Conservation (phyloP, 2,888 invertebrate species). For the Meiosimyza platycephala region DNA sequence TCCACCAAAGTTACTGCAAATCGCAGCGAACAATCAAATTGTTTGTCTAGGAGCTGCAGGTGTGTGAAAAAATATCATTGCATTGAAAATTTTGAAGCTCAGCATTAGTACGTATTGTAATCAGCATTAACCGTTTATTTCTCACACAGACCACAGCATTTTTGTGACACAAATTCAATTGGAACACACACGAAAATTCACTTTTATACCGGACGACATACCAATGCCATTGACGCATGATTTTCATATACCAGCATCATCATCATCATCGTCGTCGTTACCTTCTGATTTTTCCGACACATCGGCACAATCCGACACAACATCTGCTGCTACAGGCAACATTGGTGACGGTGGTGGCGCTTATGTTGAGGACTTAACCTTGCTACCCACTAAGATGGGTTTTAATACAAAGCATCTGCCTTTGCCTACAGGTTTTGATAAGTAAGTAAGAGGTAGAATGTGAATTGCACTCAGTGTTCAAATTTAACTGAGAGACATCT, state of each 20-base stretch:
- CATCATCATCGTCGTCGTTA: slow-evolving; percentile 22
- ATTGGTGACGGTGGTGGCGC: slow-evolving; percentile 29
- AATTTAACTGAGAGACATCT: too few species aligned
- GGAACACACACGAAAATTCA: slow-evolving; percentile 63
- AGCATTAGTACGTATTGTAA: slow-evolving; percentile 8
- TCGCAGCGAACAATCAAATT: slow-evolving; percentile 71
- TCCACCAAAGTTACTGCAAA: slow-evolving; percentile 71
- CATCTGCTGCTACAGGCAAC: slow-evolving; percentile 27
- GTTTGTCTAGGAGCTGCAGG: slow-evolving; percentile 73
- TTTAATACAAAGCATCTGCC: slow-evolving; percentile 47
- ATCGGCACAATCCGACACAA: slow-evolving; percentile 7
- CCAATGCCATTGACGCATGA: slow-evolving; percentile 32
- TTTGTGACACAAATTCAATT: slow-evolving; percentile 64
- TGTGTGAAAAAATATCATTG: slow-evolving; percentile 47
- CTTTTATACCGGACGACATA: slow-evolving; percentile 54
- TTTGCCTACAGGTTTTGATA: slow-evolving; percentile 50
- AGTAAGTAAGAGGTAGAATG: slow-evolving; percentile 48
- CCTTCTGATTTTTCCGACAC: slow-evolving; percentile 22
- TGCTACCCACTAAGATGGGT: slow-evolving; percentile 38
- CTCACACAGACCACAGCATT: slow-evolving; percentile 56
- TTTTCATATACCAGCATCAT: slow-evolving; percentile 23
- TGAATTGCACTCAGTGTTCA: background rate
- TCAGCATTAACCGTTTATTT: slow-evolving; percentile 11
- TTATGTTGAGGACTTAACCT: slow-evolving; percentile 33
- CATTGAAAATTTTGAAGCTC: slow-evolving; percentile 3